Evolutionary conservation across 2,113 vertebrate species (phyloP).

Genomic region (Progne subis): DNA sequence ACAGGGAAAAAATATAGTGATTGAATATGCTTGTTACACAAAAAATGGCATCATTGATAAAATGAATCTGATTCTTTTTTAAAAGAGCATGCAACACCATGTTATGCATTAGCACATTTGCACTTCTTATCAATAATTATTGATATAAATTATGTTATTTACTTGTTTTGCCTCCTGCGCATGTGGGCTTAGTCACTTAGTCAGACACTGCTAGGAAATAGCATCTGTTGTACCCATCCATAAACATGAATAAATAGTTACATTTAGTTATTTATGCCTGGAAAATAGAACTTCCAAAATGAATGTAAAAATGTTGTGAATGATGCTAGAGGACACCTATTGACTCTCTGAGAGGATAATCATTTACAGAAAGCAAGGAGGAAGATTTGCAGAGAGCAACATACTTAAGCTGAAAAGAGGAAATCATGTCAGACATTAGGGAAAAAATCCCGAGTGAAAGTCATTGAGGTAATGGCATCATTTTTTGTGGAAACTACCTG

Average conservation of each 20-base stretch:
- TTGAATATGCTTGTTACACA: background rate
- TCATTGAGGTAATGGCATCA: background rate
- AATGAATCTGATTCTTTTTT: background rate
- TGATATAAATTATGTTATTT: slow-evolving; percentile 34
- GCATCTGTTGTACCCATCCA: slow-evolving; percentile 1
- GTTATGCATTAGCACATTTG: background rate
- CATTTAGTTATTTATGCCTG: slow-evolving; percentile 12
- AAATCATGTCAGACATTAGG: background rate
- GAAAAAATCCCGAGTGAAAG: background rate
- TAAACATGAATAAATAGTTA: slow-evolving; percentile 1
- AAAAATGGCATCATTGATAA: background rate
- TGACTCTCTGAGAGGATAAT: background rate
- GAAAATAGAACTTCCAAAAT: slow-evolving; percentile 9
- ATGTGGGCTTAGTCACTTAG: slow-evolving; percentile 5
- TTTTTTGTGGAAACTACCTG: background rate
- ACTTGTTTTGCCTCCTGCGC: background rate
- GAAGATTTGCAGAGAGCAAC: background rate
- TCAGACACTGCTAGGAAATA: background rate
- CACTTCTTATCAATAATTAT: slow-evolving; percentile 15
- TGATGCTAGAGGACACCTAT: background rate
- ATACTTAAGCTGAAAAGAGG: background rate
- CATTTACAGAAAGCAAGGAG: background rate
- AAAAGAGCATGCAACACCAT: background rate
- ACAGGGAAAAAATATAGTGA: background rate
- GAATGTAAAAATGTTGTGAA: background rate